Conservation (phyloP, 2,113 vertebrate genomes). For the Heloderma charlesbogerti region DNA sequence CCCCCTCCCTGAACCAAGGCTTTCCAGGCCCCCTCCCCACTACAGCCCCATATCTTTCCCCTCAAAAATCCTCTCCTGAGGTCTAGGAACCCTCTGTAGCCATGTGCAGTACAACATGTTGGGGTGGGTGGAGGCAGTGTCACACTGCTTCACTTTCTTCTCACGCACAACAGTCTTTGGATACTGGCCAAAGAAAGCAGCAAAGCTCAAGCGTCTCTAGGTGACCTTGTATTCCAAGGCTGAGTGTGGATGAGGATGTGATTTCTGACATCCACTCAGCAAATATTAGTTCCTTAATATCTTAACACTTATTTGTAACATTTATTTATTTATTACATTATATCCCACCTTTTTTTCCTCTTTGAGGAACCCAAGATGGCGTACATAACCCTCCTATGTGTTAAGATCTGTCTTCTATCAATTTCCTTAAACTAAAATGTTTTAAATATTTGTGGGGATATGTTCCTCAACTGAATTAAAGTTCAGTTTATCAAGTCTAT, state of each 20-base stretch:
- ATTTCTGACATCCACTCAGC: not conserved
- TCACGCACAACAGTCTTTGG: not conserved
- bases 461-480: not conserved
- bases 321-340: no score
- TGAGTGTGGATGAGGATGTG: not conserved
- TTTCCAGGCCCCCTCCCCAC: not conserved
- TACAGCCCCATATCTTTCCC: not conserved
- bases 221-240: not conserved
- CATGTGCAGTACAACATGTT: not conserved
- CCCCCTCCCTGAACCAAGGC: not conserved
- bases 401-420: not conserved
- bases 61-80: not conserved
- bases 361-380: no score
- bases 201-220: no score
- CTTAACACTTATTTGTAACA: no score
- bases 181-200: not conserved
- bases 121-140: not conserved
- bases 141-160: not conserved
- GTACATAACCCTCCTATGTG: no score
- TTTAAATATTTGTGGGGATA: not conserved
- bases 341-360: no score
- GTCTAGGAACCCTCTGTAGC: no score
- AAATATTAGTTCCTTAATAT: not conserved
- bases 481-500: not conserved
- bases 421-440: not conserved